Conservation (phyloP, 1,140 invertebrate species). For the Steinernema feltiae region DNA sequence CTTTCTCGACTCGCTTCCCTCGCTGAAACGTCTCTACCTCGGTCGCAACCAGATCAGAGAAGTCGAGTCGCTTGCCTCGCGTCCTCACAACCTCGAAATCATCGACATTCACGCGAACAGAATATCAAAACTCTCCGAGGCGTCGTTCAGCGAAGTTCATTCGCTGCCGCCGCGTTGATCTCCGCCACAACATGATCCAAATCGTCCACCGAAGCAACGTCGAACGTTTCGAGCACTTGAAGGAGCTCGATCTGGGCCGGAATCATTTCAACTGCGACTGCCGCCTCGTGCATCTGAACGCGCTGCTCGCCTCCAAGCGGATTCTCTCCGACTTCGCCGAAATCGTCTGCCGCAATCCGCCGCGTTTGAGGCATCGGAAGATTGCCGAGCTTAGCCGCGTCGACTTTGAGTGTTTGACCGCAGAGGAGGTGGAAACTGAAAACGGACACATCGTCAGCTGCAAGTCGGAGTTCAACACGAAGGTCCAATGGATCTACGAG, state of each 20-base stretch:
- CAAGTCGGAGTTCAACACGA: background rate
- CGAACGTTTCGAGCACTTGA: background rate
- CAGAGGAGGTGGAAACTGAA: background rate
- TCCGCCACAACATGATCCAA: background rate
- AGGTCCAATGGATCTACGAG: background rate
- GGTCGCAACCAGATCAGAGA: background rate
- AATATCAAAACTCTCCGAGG: background rate
- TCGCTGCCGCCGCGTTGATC: background rate
- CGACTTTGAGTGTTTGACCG: background rate
- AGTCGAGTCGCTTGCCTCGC: background rate
- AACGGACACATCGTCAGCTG: background rate
- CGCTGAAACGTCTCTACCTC: slow-evolving; percentile 1
- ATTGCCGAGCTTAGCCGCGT: background rate
- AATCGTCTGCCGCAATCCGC: background rate
- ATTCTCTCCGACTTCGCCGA: background rate
- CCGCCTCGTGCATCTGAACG: background rate
- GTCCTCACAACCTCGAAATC: background rate
- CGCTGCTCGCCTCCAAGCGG: background rate
- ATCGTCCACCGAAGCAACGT: background rate
- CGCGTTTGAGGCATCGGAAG: background rate
- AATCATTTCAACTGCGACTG: slow-evolving; percentile 2
- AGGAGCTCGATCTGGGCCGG: background rate
- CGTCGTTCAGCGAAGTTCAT: background rate
- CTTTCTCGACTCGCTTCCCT: background rate
- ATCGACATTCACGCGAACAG: background rate